phyloP scores from a whole-genome alignment of 2,113 vertebrate genomes.

The Seriola quinqueradiata region DNA sequence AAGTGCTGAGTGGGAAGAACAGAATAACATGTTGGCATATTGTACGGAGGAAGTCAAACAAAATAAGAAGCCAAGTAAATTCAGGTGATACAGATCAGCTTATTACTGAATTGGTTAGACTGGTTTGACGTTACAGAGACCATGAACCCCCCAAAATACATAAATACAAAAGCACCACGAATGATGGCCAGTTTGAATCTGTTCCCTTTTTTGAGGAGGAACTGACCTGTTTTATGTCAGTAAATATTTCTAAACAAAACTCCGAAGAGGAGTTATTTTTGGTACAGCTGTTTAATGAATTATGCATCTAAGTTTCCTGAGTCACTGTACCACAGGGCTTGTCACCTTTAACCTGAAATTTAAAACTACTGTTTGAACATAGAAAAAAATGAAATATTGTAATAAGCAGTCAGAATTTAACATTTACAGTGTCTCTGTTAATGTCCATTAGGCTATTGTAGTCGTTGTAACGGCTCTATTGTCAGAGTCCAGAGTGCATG shows the following conservation, averaged over 20 bases:
- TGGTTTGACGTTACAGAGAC: background rate
- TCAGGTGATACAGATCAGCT: background rate
- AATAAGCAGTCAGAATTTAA: too few relatives aligned
- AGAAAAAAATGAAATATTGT: too few relatives aligned
- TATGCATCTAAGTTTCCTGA: too few relatives aligned
- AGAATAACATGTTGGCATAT: constrained; percentile 38
- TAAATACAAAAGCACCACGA: background rate
- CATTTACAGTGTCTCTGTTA: too few relatives aligned
- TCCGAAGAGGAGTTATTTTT: too few relatives aligned
- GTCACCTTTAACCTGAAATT: too few relatives aligned
- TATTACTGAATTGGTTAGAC: background rate
- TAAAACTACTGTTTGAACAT: too few relatives aligned
- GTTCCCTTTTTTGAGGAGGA: background rate
- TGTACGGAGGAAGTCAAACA: background rate
- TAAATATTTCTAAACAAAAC: background rate
- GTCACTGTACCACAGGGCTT: too few relatives aligned
- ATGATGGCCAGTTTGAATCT: background rate
- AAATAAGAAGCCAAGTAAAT: constrained; percentile 8
- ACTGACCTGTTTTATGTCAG: background rate
- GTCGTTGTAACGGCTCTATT: too few relatives aligned
- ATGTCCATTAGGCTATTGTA: too few relatives aligned
- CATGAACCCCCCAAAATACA: background rate
- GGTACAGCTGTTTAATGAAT: too few relatives aligned
- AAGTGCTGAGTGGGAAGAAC: constrained; percentile 52
- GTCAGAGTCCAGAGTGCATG: too few relatives aligned